Conservation (phyloP, 2,113 vertebrate genomes). For the Mobula birostris region DNA sequence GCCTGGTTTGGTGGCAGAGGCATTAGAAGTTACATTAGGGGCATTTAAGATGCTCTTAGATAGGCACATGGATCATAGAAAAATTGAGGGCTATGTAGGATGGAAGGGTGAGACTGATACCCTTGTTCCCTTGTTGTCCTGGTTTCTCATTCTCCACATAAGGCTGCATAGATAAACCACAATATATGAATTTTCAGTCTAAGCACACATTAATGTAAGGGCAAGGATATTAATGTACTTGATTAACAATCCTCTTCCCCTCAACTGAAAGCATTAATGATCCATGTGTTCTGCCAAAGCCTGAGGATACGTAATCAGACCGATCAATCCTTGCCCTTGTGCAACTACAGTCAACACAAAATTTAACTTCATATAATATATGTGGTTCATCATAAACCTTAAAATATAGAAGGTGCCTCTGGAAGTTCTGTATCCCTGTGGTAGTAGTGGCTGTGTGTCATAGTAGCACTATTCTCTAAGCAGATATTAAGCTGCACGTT, state of each 20-base stretch:
- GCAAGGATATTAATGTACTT: not conserved
- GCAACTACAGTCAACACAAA: not conserved
- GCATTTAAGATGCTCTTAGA: too few relatives aligned
- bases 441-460: not conserved
- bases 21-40: too few relatives aligned
- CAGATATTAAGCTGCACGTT: not conserved
- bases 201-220: too few relatives aligned
- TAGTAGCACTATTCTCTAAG: not conserved
- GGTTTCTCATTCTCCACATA: not conserved
- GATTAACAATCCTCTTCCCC: not conserved
- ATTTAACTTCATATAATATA: not conserved
- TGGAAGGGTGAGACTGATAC: too few relatives aligned
- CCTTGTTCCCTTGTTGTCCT: not conserved
- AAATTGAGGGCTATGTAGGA: too few relatives aligned
- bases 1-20: too few relatives aligned
- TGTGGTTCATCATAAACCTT: not conserved
- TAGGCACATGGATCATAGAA: too few relatives aligned
- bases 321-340: not conserved
- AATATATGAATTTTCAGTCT: not conserved
- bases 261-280: not conserved
- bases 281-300: not conserved
- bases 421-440: not conserved
- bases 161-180: not conserved
- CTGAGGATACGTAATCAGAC: not conserved
- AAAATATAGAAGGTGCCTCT: not conserved